A percentile compares a stretch with the other conserved stretches of the same genome.
Conservation (phyloP, 2,113 vertebrate genomes). For the Casuarius casuarius region DNA sequence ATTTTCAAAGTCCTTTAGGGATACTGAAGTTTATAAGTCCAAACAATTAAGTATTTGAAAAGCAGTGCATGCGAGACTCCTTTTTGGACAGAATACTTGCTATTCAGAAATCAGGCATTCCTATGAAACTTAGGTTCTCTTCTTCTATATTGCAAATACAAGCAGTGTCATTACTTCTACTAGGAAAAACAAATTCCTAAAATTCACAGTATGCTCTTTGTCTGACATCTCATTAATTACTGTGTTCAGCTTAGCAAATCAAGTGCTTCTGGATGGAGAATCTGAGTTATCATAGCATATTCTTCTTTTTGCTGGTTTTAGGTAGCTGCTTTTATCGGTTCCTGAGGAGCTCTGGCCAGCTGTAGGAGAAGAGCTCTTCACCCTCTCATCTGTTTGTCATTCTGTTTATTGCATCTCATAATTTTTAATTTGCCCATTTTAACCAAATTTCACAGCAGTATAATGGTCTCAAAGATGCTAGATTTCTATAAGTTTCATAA, state of each 20-base stretch:
- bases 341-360: not conserved
- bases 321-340: not conserved
- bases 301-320: not conserved
- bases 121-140: not conserved
- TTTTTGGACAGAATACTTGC: not conserved
- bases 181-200: not conserved
- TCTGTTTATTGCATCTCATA: not conserved
- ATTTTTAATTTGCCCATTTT: not conserved
- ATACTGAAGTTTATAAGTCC: not conserved
- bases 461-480: not conserved
- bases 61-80: not conserved
- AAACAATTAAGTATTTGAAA: conserved; percentile 16
- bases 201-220: not conserved
- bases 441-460: not conserved
- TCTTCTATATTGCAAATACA: not conserved
- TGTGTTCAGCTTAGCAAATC: not conserved
- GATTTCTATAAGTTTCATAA: not conserved
- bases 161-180: not conserved
- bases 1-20: not conserved
- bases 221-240: conserved; percentile 12
- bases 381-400: accelerated
- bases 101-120: not conserved
- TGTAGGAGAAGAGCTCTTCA: not conserved
- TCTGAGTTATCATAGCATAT: not conserved
- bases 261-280: not conserved